Evolutionary conservation across 2,113 vertebrate species (phyloP), one percentile per base, ranked within the genome.

Genomic region (Fukomys damarensis): DNA sequence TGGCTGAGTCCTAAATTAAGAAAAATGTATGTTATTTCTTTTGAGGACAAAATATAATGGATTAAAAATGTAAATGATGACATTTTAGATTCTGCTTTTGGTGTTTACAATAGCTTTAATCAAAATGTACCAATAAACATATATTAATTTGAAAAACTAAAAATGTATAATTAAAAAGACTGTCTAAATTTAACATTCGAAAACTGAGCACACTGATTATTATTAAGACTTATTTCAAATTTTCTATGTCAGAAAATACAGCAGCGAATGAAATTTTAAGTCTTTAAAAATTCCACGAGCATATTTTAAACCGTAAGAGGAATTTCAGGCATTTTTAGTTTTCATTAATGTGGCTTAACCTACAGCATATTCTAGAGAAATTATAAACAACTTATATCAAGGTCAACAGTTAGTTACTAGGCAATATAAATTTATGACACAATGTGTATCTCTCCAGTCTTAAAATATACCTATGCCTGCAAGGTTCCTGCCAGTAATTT

Each of bases 391-490:
- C 7, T 24, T 7, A 58, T 88, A 93, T 61, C 41, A 92, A 96
- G 74, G 54, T 93, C 58, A 95, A 96, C 89, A 90, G 89, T 93
- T 85, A 93, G 58, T 63, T 92, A 32, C 46, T 92, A 82, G 65
- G 32, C 38, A 72, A 85, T 35, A 65, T 77, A 79, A 95, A 95
- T 66, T 91, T 93, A 92, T 95, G 70, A 90, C 63, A 86, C 46
- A 61, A n/a, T 61, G 19, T 93, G 68, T 13, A 89, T 12, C 77
- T 89, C 52, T 91, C 49, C n/a, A 87, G 41, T 93, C 95, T 97
- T 98, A 97, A 97, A 98, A 94, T 97, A 96, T 82, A 94, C 91
- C 80, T 92, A 66, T 90, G 76, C 92, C 92, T 97, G 58, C 74
- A 77, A 98, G 92, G 30, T 87, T 92, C 68, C 59, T 94, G 68